Conservation (phyloP, 2,797 vertebrate species). For the Brachyrhaphis roseni region DNA sequence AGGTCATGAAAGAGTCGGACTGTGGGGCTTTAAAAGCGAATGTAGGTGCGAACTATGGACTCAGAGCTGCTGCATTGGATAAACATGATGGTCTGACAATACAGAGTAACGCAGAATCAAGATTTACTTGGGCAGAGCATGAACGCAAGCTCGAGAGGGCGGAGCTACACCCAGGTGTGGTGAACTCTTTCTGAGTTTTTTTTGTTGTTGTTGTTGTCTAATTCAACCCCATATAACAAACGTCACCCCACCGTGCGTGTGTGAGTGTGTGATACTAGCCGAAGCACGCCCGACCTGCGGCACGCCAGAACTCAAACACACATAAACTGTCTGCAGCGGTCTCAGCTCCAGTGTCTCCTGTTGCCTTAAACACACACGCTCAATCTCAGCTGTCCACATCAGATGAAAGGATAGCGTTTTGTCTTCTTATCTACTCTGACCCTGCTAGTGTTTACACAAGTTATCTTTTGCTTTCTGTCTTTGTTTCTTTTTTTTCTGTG, state of each 20-base stretch:
- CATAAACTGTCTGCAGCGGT: conserved; percentile 32
- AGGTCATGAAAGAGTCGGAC: conserved; percentile 20
- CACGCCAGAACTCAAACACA: conserved; percentile 36
- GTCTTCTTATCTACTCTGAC: conserved; percentile 50
- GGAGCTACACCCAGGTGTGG: conserved; percentile 71
- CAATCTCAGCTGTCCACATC: conserved; percentile 48
- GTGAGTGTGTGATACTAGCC: conserved; percentile 55
- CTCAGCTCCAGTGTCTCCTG: conserved; percentile 48
- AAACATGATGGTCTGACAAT: not conserved
- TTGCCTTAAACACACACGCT: conserved; percentile 40
- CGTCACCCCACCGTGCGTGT: conserved; percentile 19
- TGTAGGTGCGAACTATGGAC: conserved; percentile 7
- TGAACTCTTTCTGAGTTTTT: conserved; percentile 14
- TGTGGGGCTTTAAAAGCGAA: conserved; percentile 16
- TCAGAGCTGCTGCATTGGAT: conserved; percentile 14
- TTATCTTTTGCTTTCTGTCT: not conserved
- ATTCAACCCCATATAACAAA: conserved; percentile 55
- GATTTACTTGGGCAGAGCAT: conserved; percentile 9
- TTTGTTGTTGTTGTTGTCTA: conserved; percentile 34
- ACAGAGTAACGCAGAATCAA: not conserved
- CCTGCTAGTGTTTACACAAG: conserved; percentile 34
- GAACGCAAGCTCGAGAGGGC: conserved; percentile 35
- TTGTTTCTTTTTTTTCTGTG: conserved; percentile 41
- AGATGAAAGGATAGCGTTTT: conserved; percentile 54
- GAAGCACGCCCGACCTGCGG: conserved; percentile 64